Conservation (phyloP, 2,113 vertebrate species). For the Cercopithecus mona region DNA sequence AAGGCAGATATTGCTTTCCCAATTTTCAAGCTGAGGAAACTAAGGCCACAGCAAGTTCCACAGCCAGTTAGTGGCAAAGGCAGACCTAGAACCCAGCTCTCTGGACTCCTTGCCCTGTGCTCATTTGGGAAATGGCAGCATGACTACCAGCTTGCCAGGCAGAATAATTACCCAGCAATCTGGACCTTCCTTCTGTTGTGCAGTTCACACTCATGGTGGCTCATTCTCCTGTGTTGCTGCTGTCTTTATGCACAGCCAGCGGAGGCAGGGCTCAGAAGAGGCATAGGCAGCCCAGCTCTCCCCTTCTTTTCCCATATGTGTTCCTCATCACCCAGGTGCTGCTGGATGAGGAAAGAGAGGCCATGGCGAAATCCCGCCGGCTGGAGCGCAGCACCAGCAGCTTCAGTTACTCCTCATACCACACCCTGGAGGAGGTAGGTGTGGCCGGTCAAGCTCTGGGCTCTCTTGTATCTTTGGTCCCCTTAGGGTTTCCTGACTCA, state of each 20-base stretch:
- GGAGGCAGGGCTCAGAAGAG: background rate
- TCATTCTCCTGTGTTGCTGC: rapidly evolving
- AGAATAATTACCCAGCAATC: background rate
- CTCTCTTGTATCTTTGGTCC: background rate
- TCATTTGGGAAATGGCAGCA: background rate
- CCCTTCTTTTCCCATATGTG: rapidly evolving
- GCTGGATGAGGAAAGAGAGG: slow-evolving; percentile 87
- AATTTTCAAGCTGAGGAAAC: background rate
- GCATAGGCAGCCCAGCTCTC: background rate
- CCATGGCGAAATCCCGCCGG: slow-evolving; percentile 82
- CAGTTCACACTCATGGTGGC: background rate
- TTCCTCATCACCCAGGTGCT: slow-evolving; percentile 77
- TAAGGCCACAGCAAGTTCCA: background rate
- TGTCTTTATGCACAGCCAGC: background rate
- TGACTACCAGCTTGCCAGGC: background rate
- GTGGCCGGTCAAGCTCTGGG: background rate
- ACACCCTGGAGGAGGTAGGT: slow-evolving; percentile 88
- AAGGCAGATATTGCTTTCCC: too few relatives aligned
- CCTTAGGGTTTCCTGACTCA: background rate
- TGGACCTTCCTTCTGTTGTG: rapidly evolving
- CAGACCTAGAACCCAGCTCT: background rate
- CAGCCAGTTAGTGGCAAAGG: background rate
- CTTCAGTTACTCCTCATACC: slow-evolving; percentile 90
- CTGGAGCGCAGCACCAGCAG: slow-evolving; percentile 81
- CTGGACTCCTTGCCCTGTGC: background rate